Evolutionary conservation across 2,888 invertebrate species (phyloP).

Genomic region (Scaptomyza parva): DNA sequence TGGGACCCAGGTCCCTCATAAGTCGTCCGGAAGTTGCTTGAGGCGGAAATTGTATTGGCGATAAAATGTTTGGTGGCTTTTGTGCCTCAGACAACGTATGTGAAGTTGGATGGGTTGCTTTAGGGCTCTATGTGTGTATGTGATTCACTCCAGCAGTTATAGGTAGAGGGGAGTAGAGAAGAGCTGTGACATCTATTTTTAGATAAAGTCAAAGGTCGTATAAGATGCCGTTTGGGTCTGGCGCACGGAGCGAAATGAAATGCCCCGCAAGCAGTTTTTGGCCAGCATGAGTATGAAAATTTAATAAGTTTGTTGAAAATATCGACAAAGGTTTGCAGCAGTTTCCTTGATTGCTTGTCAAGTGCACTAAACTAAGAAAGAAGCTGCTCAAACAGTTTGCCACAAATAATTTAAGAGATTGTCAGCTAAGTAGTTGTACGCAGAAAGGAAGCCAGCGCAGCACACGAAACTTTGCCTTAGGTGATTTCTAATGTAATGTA

Average conservation of each 20-base stretch:
- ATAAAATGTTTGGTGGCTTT: constrained; percentile 56
- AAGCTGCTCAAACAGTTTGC: constrained; percentile 2
- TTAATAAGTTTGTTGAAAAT: constrained; percentile 45
- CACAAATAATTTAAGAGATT: constrained; percentile 31
- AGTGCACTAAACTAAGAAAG: constrained; percentile 31
- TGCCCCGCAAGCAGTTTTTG: constrained; percentile 17
- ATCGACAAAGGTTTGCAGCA: constrained; percentile 29
- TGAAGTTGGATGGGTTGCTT: constrained; percentile 5
- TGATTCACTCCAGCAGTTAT: background rate
- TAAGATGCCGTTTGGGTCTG: constrained; percentile 24
- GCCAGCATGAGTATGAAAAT: constrained; percentile 45
- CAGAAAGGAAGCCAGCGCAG: too few relatives aligned
- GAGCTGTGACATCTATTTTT: constrained; percentile 52
- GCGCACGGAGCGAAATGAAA: constrained; percentile 8
- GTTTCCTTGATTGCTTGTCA: constrained; percentile 52
- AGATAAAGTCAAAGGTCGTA: constrained; percentile 51
- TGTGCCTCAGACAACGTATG: constrained; percentile 15
- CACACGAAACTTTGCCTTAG: constrained; percentile 13
- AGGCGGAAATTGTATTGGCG: constrained; percentile 62
- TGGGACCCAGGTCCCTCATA: constrained; percentile 52
- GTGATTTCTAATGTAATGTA: constrained; percentile 1
- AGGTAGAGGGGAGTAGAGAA: background rate
- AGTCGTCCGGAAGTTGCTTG: constrained; percentile 35
- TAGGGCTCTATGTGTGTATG: background rate
- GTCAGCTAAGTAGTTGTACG: constrained; percentile 10